Percentiles rank a stretch among this genome's conserved stretches.
Conservation (phyloP, 2,797 vertebrate species). For the Scolopax bukidnonensis region DNA sequence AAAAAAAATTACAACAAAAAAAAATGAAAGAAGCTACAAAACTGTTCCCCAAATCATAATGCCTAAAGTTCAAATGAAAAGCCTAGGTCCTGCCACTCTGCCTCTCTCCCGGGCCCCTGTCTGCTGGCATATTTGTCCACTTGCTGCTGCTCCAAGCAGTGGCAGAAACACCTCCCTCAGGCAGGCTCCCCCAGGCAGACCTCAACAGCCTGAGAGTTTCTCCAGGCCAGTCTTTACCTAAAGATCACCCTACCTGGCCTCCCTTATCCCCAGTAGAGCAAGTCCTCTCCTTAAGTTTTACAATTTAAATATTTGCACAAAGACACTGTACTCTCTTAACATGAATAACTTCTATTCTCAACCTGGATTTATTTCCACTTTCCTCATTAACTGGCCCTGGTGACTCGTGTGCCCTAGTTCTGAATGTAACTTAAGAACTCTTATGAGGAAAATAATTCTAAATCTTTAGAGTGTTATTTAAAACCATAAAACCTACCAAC, state of each 20-base stretch:
- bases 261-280: not conserved
- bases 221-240: not conserved
- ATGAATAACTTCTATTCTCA: not conserved
- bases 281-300: not conserved
- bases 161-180: not conserved
- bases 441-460: not conserved
- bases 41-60: no score
- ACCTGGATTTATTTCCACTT: not conserved
- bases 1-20: not conserved
- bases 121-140: fast-evolving
- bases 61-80: not conserved
- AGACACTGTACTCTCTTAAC: not conserved
- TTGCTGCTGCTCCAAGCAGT: fast-evolving
- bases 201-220: not conserved
- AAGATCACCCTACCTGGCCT: not conserved
- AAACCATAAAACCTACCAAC: not conserved
- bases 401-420: not conserved
- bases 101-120: not conserved
- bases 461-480: not conserved
- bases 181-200: not conserved
- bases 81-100: fast-evolving
- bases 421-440: not conserved
- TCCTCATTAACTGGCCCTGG: not conserved
- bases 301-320: not conserved
- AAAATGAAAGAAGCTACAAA: not conserved